phyloP scores from a whole-genome alignment of 2,888 invertebrate species.

The Synergus laeviventris region DNA sequence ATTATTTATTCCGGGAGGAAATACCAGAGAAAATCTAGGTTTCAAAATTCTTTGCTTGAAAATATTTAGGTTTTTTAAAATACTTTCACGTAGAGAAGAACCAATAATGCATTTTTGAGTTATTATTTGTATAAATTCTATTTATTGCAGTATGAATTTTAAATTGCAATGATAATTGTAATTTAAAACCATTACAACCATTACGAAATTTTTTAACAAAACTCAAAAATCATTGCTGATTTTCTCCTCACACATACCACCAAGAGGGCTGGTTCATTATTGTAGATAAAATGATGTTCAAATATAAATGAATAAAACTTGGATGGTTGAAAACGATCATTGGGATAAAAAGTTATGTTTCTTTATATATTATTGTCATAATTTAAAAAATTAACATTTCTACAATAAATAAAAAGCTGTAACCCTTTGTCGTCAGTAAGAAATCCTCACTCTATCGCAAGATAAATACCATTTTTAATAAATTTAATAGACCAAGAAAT shows the following conservation, averaged over 20 bases:
- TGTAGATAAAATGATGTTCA: conserved; percentile 1
- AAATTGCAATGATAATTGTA: no score
- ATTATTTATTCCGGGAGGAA: background rate
- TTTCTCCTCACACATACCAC: background rate
- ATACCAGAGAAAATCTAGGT: background rate
- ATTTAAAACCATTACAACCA: no score
- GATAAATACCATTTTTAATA: background rate
- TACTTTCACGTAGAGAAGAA: conserved; percentile 3
- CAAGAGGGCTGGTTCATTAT: background rate
- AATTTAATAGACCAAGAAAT: background rate
- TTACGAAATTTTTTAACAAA: no score
- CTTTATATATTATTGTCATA: no score
- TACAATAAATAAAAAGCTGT: no score
- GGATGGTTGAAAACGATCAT: background rate
- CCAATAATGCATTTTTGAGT: background rate
- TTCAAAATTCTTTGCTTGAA: background rate
- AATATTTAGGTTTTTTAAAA: background rate
- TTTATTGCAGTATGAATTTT: no score
- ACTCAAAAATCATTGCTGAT: background rate
- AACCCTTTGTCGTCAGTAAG: no score
- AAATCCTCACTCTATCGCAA: no score
- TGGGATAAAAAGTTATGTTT: background rate
- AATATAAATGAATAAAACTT: background rate
- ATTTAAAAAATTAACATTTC: no score
- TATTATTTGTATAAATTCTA: background rate